Evolutionary conservation across 1,140 invertebrate species (phyloP), one percentile per base, ranked within the genome.

Genomic region (Drosophila malerkotliana): DNA sequence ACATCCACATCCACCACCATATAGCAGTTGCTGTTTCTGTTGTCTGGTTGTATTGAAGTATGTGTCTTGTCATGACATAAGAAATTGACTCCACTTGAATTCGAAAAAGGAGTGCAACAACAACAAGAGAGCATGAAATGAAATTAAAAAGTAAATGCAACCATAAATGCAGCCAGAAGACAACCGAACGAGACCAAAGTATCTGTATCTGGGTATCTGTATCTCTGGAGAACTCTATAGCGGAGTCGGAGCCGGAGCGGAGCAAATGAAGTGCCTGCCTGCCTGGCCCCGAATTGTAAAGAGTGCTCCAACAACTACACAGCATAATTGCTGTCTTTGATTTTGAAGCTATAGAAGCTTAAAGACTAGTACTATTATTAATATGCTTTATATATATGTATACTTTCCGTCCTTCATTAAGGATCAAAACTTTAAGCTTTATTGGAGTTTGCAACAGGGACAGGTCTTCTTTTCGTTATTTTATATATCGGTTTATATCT

Each of bases 61-160:
- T 79, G 72, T 79, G 61, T 79, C 66, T 84, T 85, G 82, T 85
- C 81, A 85, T 87, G 83, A 87, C 83, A 87, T 89, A 87, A 88
- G 83, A 87, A 87, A 87, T 87, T 88, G 83, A 87, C 83, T 87
- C 83, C 83, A 87, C 83, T 87, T 87, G 83, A 87, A 88, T 77
- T 87, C 82, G 75, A 83, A 87, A 88, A 87, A 88, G 83, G 83
- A 83, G 82, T 79, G 79, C 83, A 87, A 32, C 75, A 67, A 37
- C 67, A 78, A 30, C 73, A 59, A 34, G 56, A 72, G 14, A 87
- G 41, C 75, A 68, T 32, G 61, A 72, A 88, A 81, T 72, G 68
- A 85, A 85, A 85, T 85, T 85, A 85, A 85, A 85, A 85, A 85
- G 74, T 85, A 87, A 85, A 85, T 81, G 81, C 81, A 85, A 52